Evolutionary conservation across 2,888 invertebrate species (phyloP).

Genomic region (Ctenicera cuprea): DNA sequence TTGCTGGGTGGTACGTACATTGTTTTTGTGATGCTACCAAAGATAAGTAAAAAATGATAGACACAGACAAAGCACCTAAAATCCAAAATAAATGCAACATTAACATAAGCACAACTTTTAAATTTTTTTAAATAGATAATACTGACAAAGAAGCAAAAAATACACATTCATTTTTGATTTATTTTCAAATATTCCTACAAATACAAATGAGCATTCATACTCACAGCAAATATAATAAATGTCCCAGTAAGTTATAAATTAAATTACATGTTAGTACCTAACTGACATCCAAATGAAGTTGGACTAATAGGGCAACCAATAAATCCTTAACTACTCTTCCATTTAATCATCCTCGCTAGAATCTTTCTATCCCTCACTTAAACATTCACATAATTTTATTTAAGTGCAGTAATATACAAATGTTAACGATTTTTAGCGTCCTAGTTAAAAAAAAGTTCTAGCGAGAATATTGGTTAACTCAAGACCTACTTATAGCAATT

Average conservation of each 20-base stretch:
- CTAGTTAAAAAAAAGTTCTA: neutral
- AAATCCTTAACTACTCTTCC: conserved; percentile 15
- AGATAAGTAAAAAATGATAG: too few species aligned
- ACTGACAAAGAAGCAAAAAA: conserved; percentile 9
- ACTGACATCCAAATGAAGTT: conserved; percentile 3
- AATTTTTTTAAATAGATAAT: neutral
- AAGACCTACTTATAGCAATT: neutral
- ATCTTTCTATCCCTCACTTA: neutral
- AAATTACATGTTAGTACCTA: conserved; percentile 21
- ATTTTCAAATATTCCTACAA: conserved; percentile 29
- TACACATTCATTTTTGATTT: conserved; percentile 17
- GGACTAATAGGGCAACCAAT: conserved; percentile 13
- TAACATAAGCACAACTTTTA: neutral
- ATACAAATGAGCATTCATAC: conserved; percentile 22
- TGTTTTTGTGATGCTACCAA: too few species aligned
- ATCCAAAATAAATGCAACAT: neutral
- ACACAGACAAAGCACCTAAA: neutral
- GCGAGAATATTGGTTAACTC: neutral
- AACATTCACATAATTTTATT: neutral
- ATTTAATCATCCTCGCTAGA: too few species aligned
- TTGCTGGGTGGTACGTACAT: too few species aligned
- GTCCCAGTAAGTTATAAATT: conserved; percentile 23
- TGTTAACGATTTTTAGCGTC: too few species aligned
- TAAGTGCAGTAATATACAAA: too few species aligned
- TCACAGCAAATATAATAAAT: conserved; percentile 29